Conservation (phyloP, 2,113 vertebrate species). For the Ctenodactylus gundi region DNA sequence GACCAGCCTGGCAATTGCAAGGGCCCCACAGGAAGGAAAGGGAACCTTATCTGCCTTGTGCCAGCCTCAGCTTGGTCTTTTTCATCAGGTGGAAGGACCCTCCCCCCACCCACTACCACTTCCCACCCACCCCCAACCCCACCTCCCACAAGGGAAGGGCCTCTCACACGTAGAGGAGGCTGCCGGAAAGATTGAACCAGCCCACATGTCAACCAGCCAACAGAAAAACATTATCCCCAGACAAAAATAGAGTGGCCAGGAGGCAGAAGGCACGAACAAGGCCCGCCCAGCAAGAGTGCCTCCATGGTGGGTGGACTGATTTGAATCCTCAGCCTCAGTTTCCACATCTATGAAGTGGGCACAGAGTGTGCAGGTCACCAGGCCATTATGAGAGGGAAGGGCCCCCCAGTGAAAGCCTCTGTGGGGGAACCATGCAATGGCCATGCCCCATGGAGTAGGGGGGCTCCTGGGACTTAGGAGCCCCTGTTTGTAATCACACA, state of each 20-base stretch:
- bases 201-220: not conserved
- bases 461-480: not conserved
- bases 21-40: no score
- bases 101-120: not conserved
- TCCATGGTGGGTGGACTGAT: no score
- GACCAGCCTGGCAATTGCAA: no score
- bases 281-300: no score
- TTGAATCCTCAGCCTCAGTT: not conserved
- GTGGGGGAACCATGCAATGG: not conserved
- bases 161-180: no score
- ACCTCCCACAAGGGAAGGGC: no score
- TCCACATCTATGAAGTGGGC: not conserved
- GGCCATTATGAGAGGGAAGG: not conserved
- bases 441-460: not conserved
- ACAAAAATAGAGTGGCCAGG: not conserved
- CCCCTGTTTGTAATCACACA: constrained; percentile 38
- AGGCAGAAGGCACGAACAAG: not conserved
- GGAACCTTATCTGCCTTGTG: no score
- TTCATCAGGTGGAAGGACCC: no score
- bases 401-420: accelerated
- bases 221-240: not conserved
- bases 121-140: not conserved
- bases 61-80: no score
- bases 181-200: no score
- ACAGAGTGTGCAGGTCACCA: accelerated